Percentiles rank a stretch among this genome's conserved stretches.
Conservation (phyloP, 2,888 invertebrate species). For the Cryptophagus acutangulus region DNA sequence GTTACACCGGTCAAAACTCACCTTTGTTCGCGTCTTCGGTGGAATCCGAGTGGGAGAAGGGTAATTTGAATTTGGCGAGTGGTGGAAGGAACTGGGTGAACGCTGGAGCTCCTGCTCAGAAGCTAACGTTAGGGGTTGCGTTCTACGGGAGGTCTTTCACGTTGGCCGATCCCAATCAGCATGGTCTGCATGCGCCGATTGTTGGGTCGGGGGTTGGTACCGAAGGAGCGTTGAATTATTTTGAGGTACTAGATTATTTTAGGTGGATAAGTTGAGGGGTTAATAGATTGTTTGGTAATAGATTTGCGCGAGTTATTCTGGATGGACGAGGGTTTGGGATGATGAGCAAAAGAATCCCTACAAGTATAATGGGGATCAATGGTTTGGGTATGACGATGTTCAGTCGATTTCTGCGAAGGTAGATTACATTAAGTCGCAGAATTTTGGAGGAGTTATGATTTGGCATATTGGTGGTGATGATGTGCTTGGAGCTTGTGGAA, state of each 20-base stretch:
- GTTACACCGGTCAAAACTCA: slow-evolving; percentile 60
- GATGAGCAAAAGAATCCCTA: slow-evolving; percentile 26
- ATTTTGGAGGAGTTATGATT: slow-evolving; percentile 26
- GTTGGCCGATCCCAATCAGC: slow-evolving; percentile 44
- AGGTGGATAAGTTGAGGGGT: background rate
- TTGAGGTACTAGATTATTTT: slow-evolving; percentile 16
- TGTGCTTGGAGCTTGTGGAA: slow-evolving; percentile 25
- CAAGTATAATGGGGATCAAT: slow-evolving; percentile 22
- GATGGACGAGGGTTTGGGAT: slow-evolving; percentile 26
- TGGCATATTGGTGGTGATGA: slow-evolving; percentile 31
- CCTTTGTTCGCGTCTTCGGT: slow-evolving; percentile 53
- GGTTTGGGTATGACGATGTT: slow-evolving; percentile 28
- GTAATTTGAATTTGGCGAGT: slow-evolving; percentile 22
- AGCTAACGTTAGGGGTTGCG: slow-evolving; percentile 64
- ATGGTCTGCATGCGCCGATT: slow-evolving; percentile 21
- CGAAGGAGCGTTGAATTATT: slow-evolving; percentile 16
- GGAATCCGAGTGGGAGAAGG: slow-evolving; percentile 23
- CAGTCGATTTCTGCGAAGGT: slow-evolving; percentile 23
- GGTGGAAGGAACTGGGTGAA: slow-evolving; percentile 45
- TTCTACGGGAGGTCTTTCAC: slow-evolving; percentile 65
- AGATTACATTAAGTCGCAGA: slow-evolving; percentile 24
- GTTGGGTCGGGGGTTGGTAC: slow-evolving; percentile 49
- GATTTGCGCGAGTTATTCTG: slow-evolving; percentile 22
- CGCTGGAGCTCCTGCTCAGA: slow-evolving; percentile 55
- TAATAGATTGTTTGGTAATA: too few relatives aligned